These are phyloP conservation scores for Bombylius discolor DNA, from an alignment of 2,888 invertebrate genomes.

Conservation along the genomic window DNA sequence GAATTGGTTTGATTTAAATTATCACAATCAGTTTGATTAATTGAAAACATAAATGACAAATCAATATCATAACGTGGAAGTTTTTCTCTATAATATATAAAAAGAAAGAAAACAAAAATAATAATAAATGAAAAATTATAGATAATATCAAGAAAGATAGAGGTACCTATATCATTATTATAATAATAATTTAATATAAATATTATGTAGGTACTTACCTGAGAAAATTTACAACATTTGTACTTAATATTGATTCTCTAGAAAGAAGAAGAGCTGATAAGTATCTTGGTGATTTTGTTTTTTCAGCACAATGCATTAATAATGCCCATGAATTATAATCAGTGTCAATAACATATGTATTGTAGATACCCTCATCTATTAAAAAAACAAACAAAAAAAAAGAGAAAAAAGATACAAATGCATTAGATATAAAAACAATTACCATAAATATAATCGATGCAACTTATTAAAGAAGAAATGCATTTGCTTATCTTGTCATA, in stretches of 20 bases:
- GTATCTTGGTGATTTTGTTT: constrained; percentile 62
- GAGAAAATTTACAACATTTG: constrained; percentile 40
- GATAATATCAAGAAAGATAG: too few relatives aligned
- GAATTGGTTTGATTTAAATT: constrained; percentile 23
- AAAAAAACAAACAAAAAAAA: constrained; percentile 16
- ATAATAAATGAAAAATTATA: too few relatives aligned
- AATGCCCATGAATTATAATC: constrained; percentile 74
- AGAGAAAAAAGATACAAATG: background rate
- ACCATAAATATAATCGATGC: background rate
- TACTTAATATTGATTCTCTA: constrained; percentile 42
- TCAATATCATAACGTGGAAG: constrained; percentile 63
- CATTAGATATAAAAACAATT: background rate
- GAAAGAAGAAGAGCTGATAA: constrained; percentile 73
- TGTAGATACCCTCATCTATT: constrained; percentile 75
- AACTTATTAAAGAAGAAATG: background rate
- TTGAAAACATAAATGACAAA: constrained; percentile 69
- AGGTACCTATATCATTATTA: too few relatives aligned
- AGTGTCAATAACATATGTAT: constrained; percentile 73
- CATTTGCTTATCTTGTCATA: too few relatives aligned
- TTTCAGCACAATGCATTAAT: constrained; percentile 75
- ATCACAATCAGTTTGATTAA: constrained; percentile 51
- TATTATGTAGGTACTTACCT: constrained; percentile 20
- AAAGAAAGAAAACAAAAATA: background rate
- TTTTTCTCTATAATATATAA: constrained; percentile 26
- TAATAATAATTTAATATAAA: too few relatives aligned